These are phyloP conservation scores for Bucco capensis DNA, from an alignment of 2,113 vertebrate genomes.

Conservation along the genomic window DNA sequence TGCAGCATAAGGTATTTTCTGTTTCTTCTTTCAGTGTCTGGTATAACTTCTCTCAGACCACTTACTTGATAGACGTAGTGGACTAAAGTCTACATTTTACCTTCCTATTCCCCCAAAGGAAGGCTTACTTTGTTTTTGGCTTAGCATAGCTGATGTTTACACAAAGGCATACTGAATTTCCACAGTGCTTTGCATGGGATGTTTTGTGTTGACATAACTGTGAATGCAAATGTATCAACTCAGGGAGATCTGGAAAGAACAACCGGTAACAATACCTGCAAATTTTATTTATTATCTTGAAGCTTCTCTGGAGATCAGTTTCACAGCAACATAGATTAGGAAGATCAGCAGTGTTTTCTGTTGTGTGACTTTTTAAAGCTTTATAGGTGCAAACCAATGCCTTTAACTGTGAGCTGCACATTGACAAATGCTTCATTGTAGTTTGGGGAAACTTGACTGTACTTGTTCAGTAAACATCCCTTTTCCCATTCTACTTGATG, in stretches of 20 bases:
- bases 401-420: background rate
- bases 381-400: background rate
- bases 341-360: background rate
- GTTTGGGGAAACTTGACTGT: background rate
- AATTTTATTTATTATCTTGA: background rate
- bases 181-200: background rate
- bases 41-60: background rate
- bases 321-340: background rate
- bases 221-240: background rate
- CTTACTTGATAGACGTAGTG: background rate
- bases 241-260: background rate
- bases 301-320: background rate
- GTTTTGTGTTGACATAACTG: background rate
- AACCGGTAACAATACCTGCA: background rate
- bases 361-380: background rate
- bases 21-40: background rate
- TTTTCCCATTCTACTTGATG: background rate
- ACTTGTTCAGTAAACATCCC: background rate
- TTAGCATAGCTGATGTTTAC: background rate
- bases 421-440: background rate
- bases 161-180: background rate
- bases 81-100: background rate
- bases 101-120: background rate
- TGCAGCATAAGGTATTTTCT: background rate
- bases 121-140: background rate